phyloP scores from a whole-genome alignment of 2,888 invertebrate species.

The Glyphotaelius pellucidus region DNA sequence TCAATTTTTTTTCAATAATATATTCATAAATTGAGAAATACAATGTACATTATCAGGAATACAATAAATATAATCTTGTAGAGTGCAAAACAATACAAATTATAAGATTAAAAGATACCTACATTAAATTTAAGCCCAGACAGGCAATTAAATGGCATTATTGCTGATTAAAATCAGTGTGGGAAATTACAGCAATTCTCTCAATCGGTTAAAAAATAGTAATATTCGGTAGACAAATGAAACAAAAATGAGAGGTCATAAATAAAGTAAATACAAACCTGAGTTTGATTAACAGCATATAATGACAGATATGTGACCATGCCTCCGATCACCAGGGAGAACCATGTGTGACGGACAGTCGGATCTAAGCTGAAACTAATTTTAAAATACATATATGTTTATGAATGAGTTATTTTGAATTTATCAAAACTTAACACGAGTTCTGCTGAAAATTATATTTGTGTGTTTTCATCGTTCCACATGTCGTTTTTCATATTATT shows the following conservation, averaged over 20 bases:
- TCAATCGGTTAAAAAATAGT: too few relatives aligned
- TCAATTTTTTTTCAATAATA: too few relatives aligned
- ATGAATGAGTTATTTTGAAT: background rate
- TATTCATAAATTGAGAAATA: too few relatives aligned
- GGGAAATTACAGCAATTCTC: too few relatives aligned
- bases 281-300: slow-evolving; percentile 93
- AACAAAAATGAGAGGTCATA: too few relatives aligned
- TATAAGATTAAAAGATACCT: background rate
- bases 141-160: background rate
- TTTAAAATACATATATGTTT: slow-evolving; percentile 63
- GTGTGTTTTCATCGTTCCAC: too few relatives aligned
- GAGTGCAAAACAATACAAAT: background rate
- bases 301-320: slow-evolving; percentile 87
- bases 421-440: background rate
- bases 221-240: too few relatives aligned
- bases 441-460: too few relatives aligned
- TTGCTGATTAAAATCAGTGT: too few relatives aligned
- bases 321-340: slow-evolving; percentile 89
- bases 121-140: background rate
- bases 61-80: too few relatives aligned
- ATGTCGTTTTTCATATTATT: too few relatives aligned
- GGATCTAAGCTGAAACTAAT: slow-evolving; percentile 87
- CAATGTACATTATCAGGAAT: too few relatives aligned
- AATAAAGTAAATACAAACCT: slow-evolving; percentile 70
- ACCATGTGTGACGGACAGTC: slow-evolving; percentile 90